Base-by-base conservation (phyloP, 1,140 invertebrate genomes). In the Drosophila triauraria region DNA sequence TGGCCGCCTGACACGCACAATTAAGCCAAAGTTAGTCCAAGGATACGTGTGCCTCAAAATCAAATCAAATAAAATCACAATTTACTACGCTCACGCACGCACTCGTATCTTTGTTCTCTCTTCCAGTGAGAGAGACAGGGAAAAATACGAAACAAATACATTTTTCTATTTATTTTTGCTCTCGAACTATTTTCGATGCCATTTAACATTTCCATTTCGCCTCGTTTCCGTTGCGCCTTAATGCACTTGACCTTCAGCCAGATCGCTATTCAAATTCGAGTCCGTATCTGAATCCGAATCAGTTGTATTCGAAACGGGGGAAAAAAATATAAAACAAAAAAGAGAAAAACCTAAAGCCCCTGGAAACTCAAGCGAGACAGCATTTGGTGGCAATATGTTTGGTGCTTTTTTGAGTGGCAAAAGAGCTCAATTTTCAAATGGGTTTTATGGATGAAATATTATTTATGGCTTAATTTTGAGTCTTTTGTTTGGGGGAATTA, bases 1-100 rank as follows among this genome's bases (percentile, higher is more conserved):
- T 84, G 80, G 68, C 74, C 54, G 85, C 69, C 72, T 90, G 84
- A 90, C 85, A 88, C 85, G 85, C 84, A 88, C 85, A 90, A 88
- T 88, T 88, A 90, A 83, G 78, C 51, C 54, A 58, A 58, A 71
- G 53, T 48, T 51, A 51, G 70, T 43, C 61, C 64, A 70, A 78
- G 75, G 75, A 78, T 70, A 78, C 23, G 23, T 70, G 30, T 10
- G 7, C 57, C 57, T 63, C 58, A 61, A 84, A 83, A 88, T 84
- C 77, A 87, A 87, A 87, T 87, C 80, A 81, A 87, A 87, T 81
- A 80, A 87, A 87, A 90, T 78, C 65, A 69, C 7, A 78, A 84
- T 90, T 88, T 90, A 90, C 78, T 69, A 75, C 81, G 32, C 67
- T 72, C 74, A 69, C 80, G 72, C 84, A 90, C 81, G 84, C 77